These are phyloP conservation scores for Porites divaricata DNA, from an alignment of 92 coral and sea anemone genomes.

Conservation along the genomic window DNA sequence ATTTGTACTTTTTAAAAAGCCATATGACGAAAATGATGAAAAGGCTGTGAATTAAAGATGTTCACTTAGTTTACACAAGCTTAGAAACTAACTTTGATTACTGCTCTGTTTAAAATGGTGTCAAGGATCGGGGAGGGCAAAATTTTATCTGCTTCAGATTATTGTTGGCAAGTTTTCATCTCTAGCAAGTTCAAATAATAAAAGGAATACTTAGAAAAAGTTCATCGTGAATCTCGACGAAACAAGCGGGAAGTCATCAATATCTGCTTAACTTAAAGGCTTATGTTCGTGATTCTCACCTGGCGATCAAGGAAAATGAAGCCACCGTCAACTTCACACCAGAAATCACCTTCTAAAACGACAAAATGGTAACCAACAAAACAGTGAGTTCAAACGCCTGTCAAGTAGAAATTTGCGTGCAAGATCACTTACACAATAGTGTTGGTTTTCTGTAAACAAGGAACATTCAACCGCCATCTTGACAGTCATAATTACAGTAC, in stretches of 20 bases:
- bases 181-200: no score
- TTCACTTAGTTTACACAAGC: no score
- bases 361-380: background rate
- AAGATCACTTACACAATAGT: slow-evolving; percentile 77
- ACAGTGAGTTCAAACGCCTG: background rate
- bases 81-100: no score
- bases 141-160: no score
- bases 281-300: slow-evolving; percentile 52
- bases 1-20: slow-evolving; percentile 95
- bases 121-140: no score
- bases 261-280: background rate
- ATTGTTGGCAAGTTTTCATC: no score
- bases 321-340: slow-evolving; percentile 77
- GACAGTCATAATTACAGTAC: background rate
- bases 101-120: no score
- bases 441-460: slow-evolving; percentile 84
- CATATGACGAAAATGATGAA: slow-evolving; percentile 87
- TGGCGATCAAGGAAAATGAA: slow-evolving; percentile 82
- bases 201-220: no score
- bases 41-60: slow-evolving; percentile 58
- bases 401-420: background rate
- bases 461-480: slow-evolving; percentile 73
- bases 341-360: slow-evolving; percentile 68
- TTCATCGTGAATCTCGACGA: no score
- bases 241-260: background rate